Base-by-base conservation (phyloP, 1,140 invertebrate genomes). In the Drosophila carrolli region DNA sequence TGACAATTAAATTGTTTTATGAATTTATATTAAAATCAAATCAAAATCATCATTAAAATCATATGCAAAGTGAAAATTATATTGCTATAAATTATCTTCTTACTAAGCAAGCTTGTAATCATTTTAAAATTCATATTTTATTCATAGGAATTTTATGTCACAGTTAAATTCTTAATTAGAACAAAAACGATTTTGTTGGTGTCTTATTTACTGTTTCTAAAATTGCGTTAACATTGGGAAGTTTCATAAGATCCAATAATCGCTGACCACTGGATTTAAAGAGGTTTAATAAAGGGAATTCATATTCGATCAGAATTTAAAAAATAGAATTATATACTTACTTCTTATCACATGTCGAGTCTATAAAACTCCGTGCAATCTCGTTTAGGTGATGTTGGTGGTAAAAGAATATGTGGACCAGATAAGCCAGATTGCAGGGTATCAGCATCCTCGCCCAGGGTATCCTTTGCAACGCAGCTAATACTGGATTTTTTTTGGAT, bases 281-380 rank as follows among this genome's bases (percentile, higher is more conserved):
- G 1, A 14, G 16, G 27, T 16, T 40, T 14, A 8, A 5, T 35
- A 27, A 38, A 27, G 2, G 7, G 0, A 29, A 13, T 40, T 9
- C 4, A n/a, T 47, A 6, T 47, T 47, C 4, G 0, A 16, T 29
- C 41, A 29, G 9, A 3, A 27, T 23, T 19, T 32, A 47, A 16
- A 9, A 16, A 9, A 1, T 16, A 16, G 0, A 9, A 41, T 19
- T 7, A 44, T 4, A 8, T 3, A 78, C 63, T 44, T 47, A 80
- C 81, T 74, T 77, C 0, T 61, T 51, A 50, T 83, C 80, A n/a
- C 80, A 73, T 4, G 81, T 84, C 27, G 11, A 19, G 41, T 80
- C 37, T 7, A 84, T 74, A 16, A 84, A 84, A n/a, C 44, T 32
- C n/a, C 37, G 65, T 1, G 76, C 67, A 41, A 84, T 7, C 0